A percentile compares a stretch with the other conserved stretches of the same genome.
Conservation (phyloP, 1,140 invertebrate species). For the Dendroctonus valens region DNA sequence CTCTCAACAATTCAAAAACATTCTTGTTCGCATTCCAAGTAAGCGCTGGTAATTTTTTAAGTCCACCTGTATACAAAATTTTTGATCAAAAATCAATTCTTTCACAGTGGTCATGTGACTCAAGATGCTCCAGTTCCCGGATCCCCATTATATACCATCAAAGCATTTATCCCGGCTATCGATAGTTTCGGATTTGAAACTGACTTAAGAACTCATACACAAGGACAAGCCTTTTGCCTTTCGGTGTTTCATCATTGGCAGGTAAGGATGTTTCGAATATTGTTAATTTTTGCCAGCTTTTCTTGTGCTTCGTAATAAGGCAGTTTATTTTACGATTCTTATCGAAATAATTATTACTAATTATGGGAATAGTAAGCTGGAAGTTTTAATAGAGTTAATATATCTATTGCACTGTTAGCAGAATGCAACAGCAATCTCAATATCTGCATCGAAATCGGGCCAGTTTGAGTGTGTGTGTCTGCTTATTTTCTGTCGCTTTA, state of each 20-base stretch:
- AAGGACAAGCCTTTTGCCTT: conserved; percentile 97
- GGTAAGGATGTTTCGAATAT: conserved; percentile 49
- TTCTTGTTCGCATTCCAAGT: not conserved
- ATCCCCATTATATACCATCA: conserved; percentile 97
- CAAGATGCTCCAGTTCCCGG: conserved; percentile 99
- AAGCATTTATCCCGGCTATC: conserved; percentile 98
- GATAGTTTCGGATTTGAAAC: conserved; percentile 99
- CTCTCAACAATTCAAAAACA: not conserved
- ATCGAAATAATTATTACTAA: no score
- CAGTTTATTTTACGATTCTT: no score
- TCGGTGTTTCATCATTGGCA: conserved; percentile 99
- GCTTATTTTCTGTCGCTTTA: no score
- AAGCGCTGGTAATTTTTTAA: conserved; percentile 4
- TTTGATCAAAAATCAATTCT: not conserved
- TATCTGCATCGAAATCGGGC: no score
- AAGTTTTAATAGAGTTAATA: no score
- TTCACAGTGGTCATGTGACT: conserved; percentile 88
- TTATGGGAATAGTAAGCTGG: no score
- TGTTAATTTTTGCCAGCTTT: not conserved
- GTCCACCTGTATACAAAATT: no score
- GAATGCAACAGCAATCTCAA: no score
- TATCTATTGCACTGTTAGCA: no score
- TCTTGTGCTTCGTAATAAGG: no score
- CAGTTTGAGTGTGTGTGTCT: no score
- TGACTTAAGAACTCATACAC: conserved; percentile 95